Evolutionary conservation across 2,888 invertebrate genomes (phyloP), one percentile per base, ranked within the genome.

Genomic region (Phytoseiulus persimilis): DNA sequence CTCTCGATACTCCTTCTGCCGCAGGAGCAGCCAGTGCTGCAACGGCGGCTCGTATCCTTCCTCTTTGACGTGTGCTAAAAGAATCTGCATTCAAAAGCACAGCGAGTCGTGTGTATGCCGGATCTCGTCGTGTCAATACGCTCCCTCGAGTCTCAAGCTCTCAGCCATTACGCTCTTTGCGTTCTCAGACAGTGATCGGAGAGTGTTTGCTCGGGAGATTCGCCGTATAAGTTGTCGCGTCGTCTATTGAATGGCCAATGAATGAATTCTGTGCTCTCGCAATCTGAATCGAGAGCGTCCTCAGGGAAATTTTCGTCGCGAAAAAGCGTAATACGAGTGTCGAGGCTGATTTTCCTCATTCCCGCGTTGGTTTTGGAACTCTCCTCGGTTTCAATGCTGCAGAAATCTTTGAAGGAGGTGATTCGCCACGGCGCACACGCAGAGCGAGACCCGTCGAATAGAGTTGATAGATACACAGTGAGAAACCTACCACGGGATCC

Each of bases 181-280:
- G 65, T 65, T 65, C 65, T 65, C 65, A 65, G 65, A 65, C 65
- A 65, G 65, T 65, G 65, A 65, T 65, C 65, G 65, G 65, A 65
- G 65, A 65, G 65, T 65, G 65, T 65, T 65, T 65, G 65, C 65
- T 65, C 65, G 5, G 5, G 65, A 65, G 65, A 65, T 65, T 65
- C 65, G 65, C 18, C 65, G 65, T 65, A 65, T 65, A 65, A 65
- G 28, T 65, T 65, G 65, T 14, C 65, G 65, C 65, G 23, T n/a
- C n/a, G n/a, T 65, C 65, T 65, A 65, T 65, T 65, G 65, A 65
- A 65, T 65, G 18, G 65, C 65, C 65, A 65, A 65, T 65, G 65
- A 65, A 65, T 65, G 65, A 65, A 65, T 65, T 65, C 28, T 28
- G 2, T 28, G 65, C 65, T 14, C 65, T 18, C 65, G 65, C 65